Percentiles rank a stretch among this genome's conserved stretches.
Conservation (phyloP, 1,140 invertebrate species). For the Trichogramma pretiosum region DNA sequence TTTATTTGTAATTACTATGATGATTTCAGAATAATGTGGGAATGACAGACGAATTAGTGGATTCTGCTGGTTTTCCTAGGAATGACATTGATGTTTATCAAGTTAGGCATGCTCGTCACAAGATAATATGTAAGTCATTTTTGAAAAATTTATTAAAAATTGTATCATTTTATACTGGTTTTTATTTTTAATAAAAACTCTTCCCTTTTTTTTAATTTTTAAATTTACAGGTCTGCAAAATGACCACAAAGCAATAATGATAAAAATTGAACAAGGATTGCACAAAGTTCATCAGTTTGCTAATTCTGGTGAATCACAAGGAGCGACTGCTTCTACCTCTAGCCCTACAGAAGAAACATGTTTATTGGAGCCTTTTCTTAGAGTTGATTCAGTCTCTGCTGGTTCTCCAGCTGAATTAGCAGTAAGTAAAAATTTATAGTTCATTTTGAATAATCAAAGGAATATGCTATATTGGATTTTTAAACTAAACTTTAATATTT, state of each 20-base stretch:
- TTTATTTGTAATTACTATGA: not conserved
- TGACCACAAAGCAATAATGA: conserved; percentile 80
- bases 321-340: conserved; percentile 8
- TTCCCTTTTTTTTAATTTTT: too few relatives aligned
- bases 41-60: conserved; percentile 79
- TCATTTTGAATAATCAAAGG: not conserved
- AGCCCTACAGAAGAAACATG: conserved; percentile 15
- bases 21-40: conserved; percentile 66
- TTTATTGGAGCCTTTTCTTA: conserved; percentile 52
- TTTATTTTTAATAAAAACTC: too few relatives aligned
- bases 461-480: not conserved
- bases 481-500: too few relatives aligned
- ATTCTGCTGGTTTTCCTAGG: conserved; percentile 77
- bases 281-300: conserved; percentile 46
- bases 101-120: conserved; percentile 75
- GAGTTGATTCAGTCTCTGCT: conserved; percentile 61
- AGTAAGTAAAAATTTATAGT: conserved; percentile 45
- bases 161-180: too few relatives aligned
- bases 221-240: conserved; percentile 73
- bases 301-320: conserved; percentile 6
- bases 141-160: conserved; percentile 10
- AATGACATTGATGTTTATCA: conserved; percentile 86
- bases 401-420: conserved; percentile 74
- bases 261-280: conserved; percentile 71
- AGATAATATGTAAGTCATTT: conserved; percentile 80